A percentile compares a stretch with the other conserved stretches of the same genome.
These are phyloP conservation scores for Mayetiola destructor DNA, from an alignment of 2,888 invertebrate genomes.

Conservation along the genomic window DNA sequence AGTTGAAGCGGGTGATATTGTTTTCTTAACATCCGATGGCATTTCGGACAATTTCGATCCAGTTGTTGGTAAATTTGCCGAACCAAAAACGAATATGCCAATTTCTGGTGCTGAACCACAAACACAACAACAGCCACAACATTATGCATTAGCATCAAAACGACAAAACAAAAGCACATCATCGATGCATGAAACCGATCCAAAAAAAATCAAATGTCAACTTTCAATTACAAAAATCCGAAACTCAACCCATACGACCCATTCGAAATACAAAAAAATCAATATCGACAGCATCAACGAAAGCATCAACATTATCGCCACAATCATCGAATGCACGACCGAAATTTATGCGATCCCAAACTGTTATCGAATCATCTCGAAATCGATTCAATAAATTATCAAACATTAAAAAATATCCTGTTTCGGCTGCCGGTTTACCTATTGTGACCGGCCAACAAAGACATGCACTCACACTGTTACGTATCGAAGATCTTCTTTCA, in stretches of 20 bases:
- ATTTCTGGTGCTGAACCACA: conserved; percentile 11
- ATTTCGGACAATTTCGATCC: conserved; percentile 85
- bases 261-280: neutral
- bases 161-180: conserved; percentile 34
- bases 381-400: conserved; percentile 14
- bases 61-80: conserved; percentile 75
- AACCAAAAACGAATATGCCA: conserved; percentile 32
- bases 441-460: conserved; percentile 50
- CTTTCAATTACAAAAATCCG: neutral
- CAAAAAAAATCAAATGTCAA: neutral
- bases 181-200: conserved; percentile 26
- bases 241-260: conserved; percentile 3
- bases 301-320: neutral
- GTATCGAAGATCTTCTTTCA: conserved; percentile 59
- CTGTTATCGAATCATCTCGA: conserved; percentile 32
- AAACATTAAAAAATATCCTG: conserved; percentile 31
- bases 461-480: conserved; percentile 17
- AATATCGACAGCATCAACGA: neutral
- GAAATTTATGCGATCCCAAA: conserved; percentile 35
- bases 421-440: conserved; percentile 43
- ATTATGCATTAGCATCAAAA: conserved; percentile 27
- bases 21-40: conserved; percentile 79
- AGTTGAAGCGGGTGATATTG: conserved; percentile 63
- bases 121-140: conserved; percentile 17
- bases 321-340: conserved; percentile 24